Percentiles rank a stretch among this genome's conserved stretches.
These are phyloP conservation scores for Perognathus longimembris DNA, from an alignment of 2,113 vertebrate species.

Conservation along the genomic window DNA sequence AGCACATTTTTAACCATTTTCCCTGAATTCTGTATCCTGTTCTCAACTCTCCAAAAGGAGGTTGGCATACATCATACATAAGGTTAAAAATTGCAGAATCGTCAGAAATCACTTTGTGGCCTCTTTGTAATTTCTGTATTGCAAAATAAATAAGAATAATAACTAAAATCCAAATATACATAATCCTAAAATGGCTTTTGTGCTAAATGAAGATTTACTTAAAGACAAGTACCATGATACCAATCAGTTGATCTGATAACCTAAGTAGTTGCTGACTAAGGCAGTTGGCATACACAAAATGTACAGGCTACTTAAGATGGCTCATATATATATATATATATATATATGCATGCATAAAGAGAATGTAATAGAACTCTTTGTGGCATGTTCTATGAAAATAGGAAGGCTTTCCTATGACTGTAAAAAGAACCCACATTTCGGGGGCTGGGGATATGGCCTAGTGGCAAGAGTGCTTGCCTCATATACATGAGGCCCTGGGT, in stretches of 20 bases:
- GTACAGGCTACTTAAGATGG: neutral
- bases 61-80: too few relatives aligned
- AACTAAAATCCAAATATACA: too few relatives aligned
- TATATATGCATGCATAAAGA: neutral
- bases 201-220: neutral
- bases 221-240: neutral
- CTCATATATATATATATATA: neutral
- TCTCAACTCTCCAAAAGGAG: too few relatives aligned
- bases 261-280: too few relatives aligned
- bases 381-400: neutral
- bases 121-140: neutral
- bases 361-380: neutral
- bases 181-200: neutral
- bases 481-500: too few relatives aligned
- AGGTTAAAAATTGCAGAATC: too few relatives aligned
- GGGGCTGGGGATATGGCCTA: too few relatives aligned
- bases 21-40: too few relatives aligned
- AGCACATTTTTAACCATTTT: too few relatives aligned
- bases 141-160: neutral
- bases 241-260: neutral
- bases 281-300: accelerated
- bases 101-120: neutral
- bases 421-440: too few relatives aligned
- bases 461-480: too few relatives aligned
- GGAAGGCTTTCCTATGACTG: neutral